Evolutionary conservation across 2,113 vertebrate species (phyloP).

Genomic region (Caracal caracal): DNA sequence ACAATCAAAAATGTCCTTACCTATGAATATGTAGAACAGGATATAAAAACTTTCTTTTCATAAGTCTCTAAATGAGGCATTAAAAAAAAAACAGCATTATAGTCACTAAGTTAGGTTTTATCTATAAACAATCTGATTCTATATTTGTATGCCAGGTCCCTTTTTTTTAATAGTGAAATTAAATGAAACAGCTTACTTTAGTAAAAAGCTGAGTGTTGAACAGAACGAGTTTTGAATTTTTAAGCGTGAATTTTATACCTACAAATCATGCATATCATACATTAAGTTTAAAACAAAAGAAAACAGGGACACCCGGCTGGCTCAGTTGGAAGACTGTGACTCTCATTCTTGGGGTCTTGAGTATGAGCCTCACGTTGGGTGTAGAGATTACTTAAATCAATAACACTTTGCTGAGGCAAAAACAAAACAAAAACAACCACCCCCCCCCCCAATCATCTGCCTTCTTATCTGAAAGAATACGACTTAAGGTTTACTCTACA

Average conservation of each 20-base stretch:
- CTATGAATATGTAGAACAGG: neutral
- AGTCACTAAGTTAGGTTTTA: constrained; percentile 15
- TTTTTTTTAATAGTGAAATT: constrained; percentile 42
- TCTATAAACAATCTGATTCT: neutral
- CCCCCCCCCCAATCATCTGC: neutral
- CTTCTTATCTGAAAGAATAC: constrained; percentile 33
- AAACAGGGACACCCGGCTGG: neutral
- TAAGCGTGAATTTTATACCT: neutral
- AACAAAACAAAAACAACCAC: too few relatives aligned
- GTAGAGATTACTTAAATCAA: too few relatives aligned
- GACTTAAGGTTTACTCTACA: neutral
- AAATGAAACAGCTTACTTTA: constrained; percentile 30
- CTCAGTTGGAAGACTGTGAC: too few relatives aligned
- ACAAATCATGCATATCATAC: neutral
- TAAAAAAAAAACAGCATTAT: neutral
- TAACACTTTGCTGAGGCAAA: too few relatives aligned
- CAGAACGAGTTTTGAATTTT: constrained; percentile 13
- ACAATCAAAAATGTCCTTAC: constrained; percentile 14
- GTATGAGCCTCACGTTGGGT: too few relatives aligned
- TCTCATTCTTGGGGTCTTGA: too few relatives aligned
- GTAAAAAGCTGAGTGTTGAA: neutral
- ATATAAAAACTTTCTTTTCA: neutral
- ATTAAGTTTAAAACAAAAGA: neutral
- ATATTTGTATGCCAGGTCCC: neutral
- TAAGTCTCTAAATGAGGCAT: neutral